Percentiles rank a stretch among this genome's conserved stretches.
These are phyloP conservation scores for Cenopis cana DNA, from an alignment of 2,888 invertebrate genomes.

Conservation along the genomic window DNA sequence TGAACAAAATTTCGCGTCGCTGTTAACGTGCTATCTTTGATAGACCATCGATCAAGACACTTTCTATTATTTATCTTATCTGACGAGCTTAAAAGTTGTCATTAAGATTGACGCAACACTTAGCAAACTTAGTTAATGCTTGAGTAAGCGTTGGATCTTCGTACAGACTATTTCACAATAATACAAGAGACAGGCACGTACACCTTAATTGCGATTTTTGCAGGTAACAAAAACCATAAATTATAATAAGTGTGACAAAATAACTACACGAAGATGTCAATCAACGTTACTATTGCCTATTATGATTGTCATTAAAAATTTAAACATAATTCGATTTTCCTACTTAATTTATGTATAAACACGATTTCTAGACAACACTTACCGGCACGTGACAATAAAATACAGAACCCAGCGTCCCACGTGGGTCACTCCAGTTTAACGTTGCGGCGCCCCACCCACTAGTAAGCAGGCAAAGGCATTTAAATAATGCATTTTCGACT, in stretches of 20 bases:
- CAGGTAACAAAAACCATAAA: background rate
- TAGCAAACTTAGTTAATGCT: conserved; percentile 10
- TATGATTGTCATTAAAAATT: background rate
- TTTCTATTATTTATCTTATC: conserved; percentile 34
- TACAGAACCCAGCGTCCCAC: background rate
- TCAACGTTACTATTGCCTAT: background rate
- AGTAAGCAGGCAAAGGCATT: no score
- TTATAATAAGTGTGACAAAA: conserved; percentile 3
- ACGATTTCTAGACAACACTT: background rate
- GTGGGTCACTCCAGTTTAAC: no score
- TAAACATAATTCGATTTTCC: background rate
- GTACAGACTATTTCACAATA: conserved; percentile 6
- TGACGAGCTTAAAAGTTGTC: conserved; percentile 20
- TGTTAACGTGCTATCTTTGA: conserved; percentile 5
- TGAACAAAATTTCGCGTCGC: background rate
- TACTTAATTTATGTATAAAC: conserved; percentile 1
- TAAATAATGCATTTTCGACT: background rate
- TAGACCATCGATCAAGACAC: conserved; percentile 25
- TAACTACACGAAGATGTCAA: conserved; percentile 4
- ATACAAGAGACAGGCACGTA: background rate
- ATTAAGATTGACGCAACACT: conserved; percentile 20
- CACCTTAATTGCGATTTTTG: conserved; percentile 10
- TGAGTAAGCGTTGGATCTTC: conserved; percentile 7
- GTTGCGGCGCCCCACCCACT: no score
- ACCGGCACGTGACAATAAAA: background rate